Percentiles rank a stretch among this genome's conserved stretches.
Evolutionary conservation across 2,888 invertebrate species (phyloP).

Genomic region (Pristionchus fissidentatus): DNA sequence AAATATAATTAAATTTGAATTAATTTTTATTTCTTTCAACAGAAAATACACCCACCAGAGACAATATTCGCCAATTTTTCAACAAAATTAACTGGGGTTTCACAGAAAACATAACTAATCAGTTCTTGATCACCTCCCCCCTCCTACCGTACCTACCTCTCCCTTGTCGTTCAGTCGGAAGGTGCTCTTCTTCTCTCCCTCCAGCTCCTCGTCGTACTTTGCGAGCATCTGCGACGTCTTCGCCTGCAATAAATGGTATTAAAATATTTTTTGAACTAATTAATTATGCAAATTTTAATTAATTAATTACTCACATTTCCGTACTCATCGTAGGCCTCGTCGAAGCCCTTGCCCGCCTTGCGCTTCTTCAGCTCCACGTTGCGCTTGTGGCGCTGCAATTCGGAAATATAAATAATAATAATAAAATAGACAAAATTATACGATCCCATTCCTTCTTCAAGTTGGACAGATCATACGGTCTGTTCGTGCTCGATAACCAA

Average conservation of each 20-base stretch:
- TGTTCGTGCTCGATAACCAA: too few relatives aligned
- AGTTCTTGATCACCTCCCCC: not conserved
- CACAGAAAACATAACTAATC: not conserved
- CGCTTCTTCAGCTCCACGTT: slow-evolving; percentile 88
- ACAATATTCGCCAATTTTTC: not conserved
- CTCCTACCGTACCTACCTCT: slow-evolving; percentile 57
- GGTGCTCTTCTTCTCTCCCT: slow-evolving; percentile 78
- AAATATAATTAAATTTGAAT: not conserved
- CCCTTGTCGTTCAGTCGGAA: slow-evolving; percentile 70
- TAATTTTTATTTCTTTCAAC: not conserved
- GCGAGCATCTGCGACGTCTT: slow-evolving; percentile 81
- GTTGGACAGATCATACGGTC: too few relatives aligned
- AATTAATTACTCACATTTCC: slow-evolving; percentile 77
- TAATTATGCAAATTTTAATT: not conserved
- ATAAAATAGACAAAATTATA: too few relatives aligned
- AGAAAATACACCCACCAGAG: not conserved
- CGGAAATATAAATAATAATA: too few relatives aligned
- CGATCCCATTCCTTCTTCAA: too few relatives aligned
- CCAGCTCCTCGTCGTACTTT: slow-evolving; percentile 95
- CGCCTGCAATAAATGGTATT: slow-evolving; percentile 1
- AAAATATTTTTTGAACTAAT: not conserved
- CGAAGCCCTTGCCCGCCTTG: slow-evolving; percentile 85
- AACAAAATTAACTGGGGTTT: not conserved
- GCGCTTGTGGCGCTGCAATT: slow-evolving; percentile 75
- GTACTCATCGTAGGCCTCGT: slow-evolving; percentile 79